Evolutionary conservation across 1,140 invertebrate genomes (phyloP), one percentile per base, ranked within the genome.

Genomic region (Drosophila chauvacae): DNA sequence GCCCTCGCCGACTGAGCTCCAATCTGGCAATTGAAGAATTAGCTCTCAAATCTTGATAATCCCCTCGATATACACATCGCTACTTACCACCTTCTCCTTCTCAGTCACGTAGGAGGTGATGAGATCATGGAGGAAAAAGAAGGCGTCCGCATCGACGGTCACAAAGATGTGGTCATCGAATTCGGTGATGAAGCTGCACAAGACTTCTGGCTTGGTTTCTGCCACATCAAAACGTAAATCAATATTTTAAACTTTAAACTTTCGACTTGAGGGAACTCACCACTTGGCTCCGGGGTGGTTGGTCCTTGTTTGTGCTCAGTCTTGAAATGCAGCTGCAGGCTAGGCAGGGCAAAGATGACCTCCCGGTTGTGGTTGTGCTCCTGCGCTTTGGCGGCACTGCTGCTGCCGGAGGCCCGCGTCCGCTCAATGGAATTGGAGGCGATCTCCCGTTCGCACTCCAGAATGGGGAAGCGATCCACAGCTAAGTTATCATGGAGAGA

Each of bases 131-230:
- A 99, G 94, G 92, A 99, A 99, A 93, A 99, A 97, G 93, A 99
- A 99, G 16, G 97, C 97, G 93, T 99, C 98, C 1, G 98, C 98
- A 94, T 99, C 98, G 68, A 99, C 98, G 3, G 98, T 98, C 61
- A 99, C 98, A 93, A 98, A 98, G 81, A 99, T 99, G 91, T 99
- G 98, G 93, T 99, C 98, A 92, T 99, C 98, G 93, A 99, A 99
- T 93, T 99, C 98, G 10, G 98, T 99, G 33, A 99, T 98, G 93
- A 99, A 99, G 93, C 97, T 98, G 94, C 98, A 99, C 83, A 98
- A 96, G 23, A 99, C 97, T 33, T 96, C 94, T 28, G 98, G 98
- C 92, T 97, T 98, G 58, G 95, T 94, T 91, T 96, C 97, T 97
- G 42, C 10, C 48, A 48, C 0, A 26, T 11, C 7, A 0, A 87